Evolutionary conservation across 2,113 vertebrate genomes (phyloP).

Genomic region (Corapipo altera): DNA sequence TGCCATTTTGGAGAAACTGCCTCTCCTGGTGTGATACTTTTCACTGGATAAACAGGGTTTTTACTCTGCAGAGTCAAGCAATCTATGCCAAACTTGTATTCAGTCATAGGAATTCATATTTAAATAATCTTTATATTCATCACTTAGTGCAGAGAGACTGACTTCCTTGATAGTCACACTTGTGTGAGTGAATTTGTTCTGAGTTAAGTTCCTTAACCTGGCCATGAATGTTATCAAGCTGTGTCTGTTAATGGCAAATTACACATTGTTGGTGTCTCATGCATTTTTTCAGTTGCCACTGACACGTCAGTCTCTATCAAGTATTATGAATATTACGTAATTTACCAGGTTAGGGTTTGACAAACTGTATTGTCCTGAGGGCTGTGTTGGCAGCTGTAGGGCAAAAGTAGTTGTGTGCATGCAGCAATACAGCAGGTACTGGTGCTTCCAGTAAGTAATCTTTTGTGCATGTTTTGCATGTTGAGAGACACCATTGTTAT

Average conservation of each 20-base stretch:
- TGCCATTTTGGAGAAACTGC: background rate
- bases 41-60: background rate
- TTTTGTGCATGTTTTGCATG: background rate
- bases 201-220: background rate
- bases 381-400: background rate
- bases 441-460: background rate
- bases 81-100: background rate
- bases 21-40: background rate
- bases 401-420: background rate
- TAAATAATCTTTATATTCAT: background rate
- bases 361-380: background rate
- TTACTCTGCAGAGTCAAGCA: background rate
- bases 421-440: background rate
- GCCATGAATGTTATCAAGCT: background rate
- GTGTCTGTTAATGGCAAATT: background rate
- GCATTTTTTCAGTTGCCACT: background rate
- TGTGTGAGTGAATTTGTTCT: background rate
- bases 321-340: background rate
- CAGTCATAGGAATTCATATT: background rate
- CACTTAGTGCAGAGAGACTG: background rate
- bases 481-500: background rate
- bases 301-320: background rate
- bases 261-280: background rate
- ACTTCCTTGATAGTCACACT: background rate
- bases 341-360: background rate